Base-by-base conservation (phyloP, 2,888 invertebrate species). In the Torymus texanus region DNA sequence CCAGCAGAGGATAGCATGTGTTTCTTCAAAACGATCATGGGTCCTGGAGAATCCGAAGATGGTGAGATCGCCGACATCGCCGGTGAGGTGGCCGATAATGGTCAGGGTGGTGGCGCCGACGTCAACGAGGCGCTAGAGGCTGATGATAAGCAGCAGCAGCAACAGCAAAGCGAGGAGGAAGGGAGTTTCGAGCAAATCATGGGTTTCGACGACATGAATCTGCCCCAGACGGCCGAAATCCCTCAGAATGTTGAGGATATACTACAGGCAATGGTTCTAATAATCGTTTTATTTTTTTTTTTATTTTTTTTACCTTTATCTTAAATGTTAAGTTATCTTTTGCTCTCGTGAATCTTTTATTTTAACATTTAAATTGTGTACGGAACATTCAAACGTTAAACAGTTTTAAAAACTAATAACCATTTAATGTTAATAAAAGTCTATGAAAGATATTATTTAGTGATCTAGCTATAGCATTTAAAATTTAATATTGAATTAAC, bases 231-330 rank as follows among this genome's bases (percentile, higher is more conserved):
- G 81, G 91, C 91, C 83, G 95, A 95, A 86, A 88, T 93, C 71
- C 92, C 91, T 21, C 92, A 92, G 82, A 92, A 92, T 86, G 92
- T 92, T 2, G 93, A 93, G 41, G 95, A 95, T 83, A 91, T 96
- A 73, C 92, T 96, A 12, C 95, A 95, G 88, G 95, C 94, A 4
- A 94, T 96, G 68, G 95, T 58, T 3, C 11, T 8, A 58, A n/a
- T 5, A 12, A 89, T 94, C 21, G 3, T 56, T 63, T 13, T 21
- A 41, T 41, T 24, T 24, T 24, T 21, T 67, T 55, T 67, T 55
- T 67, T 21, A 56, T 41, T 41, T 41, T 41, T 41, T 41, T 41
- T 41, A 41, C 5, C 10, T 41, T 41, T 8, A 41, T 8, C 4
- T 41, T 41, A 41, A 8, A 4, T 41, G 8, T 41, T 41, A 41